Evolutionary conservation across 2,113 vertebrate genomes (phyloP), one percentile per base, ranked within the genome.

Genomic region (Myotis davidii): DNA sequence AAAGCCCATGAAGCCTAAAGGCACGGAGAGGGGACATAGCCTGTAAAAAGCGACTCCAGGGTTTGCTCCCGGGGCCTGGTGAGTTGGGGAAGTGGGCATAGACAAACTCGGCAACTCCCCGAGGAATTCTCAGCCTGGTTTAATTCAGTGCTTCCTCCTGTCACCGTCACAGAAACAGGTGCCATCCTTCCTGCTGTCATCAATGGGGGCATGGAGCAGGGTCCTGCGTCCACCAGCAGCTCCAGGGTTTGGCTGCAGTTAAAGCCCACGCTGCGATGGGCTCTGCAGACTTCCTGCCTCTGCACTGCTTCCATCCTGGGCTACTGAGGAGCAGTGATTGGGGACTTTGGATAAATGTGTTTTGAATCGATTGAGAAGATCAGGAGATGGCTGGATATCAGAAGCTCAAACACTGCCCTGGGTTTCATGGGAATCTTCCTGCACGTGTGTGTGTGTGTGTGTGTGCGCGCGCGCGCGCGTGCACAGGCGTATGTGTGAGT

Each of bases 391-490:
- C 61, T 48, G 39, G 67, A 25, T 23, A 23, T 14, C 2, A 52
- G 85, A 32, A 64, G 20, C 50, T 54, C 72, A 10, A 67, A 21
- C 34, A 52, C 48, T 10, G 29, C 29, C 23, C 56, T 65, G 42
- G 42, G 73, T 73, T 20, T 88, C 52, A 23, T 6, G 17, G 52
- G 65, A 85, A 23, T 34, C 69, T 56, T n/a, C 48, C 61, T 56
- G 18, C 2, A 8, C 78, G 52, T 2, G 2, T 67, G 59, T 9
- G 1, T 39, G 29, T 14, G 7, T 9, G 23, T 25, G 21, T 14
- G 7, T 9, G 9, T 7, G 4, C 9, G 25, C 32, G 6, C 73
- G 56, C 5, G 1, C 39, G 29, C 9, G 5, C 9, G 5, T 2
- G 1, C 5, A 20, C 50, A 50, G 50, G 14, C 4, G 14, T 59